Conservation (phyloP, 2,888 invertebrate species). For the Hydrotaea cyrtoneurina region DNA sequence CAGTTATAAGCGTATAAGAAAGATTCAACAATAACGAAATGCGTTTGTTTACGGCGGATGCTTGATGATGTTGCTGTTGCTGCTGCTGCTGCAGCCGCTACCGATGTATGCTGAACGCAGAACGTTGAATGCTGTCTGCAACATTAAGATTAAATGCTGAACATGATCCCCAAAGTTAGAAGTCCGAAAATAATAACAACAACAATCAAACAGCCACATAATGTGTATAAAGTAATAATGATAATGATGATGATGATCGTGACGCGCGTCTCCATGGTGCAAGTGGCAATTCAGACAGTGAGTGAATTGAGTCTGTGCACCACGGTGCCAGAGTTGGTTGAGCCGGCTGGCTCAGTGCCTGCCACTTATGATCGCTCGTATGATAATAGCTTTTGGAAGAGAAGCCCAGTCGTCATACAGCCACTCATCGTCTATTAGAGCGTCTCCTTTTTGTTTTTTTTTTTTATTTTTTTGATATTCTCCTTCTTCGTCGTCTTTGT, state of each 20-base stretch:
- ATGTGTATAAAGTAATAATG: conserved; percentile 48
- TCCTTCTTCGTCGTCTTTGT: not conserved
- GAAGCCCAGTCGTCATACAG: conserved; percentile 37
- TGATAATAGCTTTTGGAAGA: conserved; percentile 22
- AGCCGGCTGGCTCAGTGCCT: conserved; percentile 34
- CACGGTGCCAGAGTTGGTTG: conserved; percentile 15
- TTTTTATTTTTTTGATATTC: not conserved
- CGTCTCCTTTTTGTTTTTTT: not conserved
- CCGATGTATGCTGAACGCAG: not conserved
- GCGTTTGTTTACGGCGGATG: conserved; percentile 4
- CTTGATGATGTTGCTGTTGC: too few relatives aligned
- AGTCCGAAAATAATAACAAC: conserved; percentile 21
- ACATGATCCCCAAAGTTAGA: conserved; percentile 46
- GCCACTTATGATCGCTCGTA: conserved; percentile 37
- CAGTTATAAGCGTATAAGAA: not conserved
- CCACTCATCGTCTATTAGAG: conserved; percentile 48
- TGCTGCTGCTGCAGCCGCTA: not conserved
- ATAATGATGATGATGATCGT: conserved; percentile 65
- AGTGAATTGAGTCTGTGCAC: too few relatives aligned
- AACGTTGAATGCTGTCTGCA: conserved; percentile 13
- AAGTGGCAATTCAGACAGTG: not conserved
- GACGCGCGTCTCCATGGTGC: conserved; percentile 42
- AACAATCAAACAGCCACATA: conserved; percentile 42
- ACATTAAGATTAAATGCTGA: conserved; percentile 56
- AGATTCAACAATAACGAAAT: not conserved